Base-by-base conservation (phyloP, 2,113 vertebrate genomes). In the Labrus mixtus region DNA sequence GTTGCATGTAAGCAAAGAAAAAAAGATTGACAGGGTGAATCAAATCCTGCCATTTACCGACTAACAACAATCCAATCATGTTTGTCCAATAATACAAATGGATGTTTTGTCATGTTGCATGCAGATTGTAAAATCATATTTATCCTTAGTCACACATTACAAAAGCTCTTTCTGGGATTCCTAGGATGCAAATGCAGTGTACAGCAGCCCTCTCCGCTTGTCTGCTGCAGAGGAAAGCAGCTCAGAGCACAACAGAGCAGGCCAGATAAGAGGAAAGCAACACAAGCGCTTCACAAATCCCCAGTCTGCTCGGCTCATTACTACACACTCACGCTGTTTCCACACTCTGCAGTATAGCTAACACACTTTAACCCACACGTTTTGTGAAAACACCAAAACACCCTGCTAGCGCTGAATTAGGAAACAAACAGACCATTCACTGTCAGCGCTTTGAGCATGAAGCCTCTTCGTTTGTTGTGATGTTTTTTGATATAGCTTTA, bases 401-500 rank as follows among this genome's bases (percentile, higher is more conserved):
- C 64, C 48, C 68, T 15, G 25, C 53, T 16, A 8, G 29, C 11
- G 19, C 58, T 9, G 71, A 58, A 43, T 80, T 56, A 43, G 58
- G 70, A 83, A 70, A 83, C 62, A 72, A 87, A 79, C 73, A 76
- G 51, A 23, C 43, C 20, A 57, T 75, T 75, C 75, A 39, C 67
- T 57, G 50, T 60, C 23, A 64, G 20, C 6, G 2, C 71, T 46
- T 20, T 0, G 12, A 65, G 56, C 65, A 68, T 46, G 39, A 73
- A 62, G 63, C 33, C 55, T 25, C 64, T 78, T 54, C 73, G 70
- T 68, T 8, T 76, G 67, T 70, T 50, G 78, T 3, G 9, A 64
- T 54, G 63, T 17, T 20, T 22, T 22, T 17, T 1, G 13, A 71
- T 56, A 33, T 3, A 67, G 8, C 23, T 57, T 58, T 25, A 22